Evolutionary conservation across 1,140 invertebrate genomes (phyloP).

Genomic region (Bombus balteatus): DNA sequence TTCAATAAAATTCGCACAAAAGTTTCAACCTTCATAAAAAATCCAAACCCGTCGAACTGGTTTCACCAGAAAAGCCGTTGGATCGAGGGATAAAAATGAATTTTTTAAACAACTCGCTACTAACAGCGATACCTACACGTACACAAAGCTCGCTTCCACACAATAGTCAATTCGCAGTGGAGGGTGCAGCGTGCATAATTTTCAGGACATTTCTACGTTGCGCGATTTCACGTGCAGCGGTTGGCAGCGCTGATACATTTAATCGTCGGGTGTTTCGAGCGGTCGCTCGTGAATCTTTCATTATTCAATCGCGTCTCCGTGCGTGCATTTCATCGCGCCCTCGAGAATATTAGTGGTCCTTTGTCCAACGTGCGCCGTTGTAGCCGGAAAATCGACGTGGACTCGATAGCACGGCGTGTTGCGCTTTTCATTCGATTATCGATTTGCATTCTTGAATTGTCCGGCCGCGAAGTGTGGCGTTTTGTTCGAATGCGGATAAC

Average conservation of each 20-base stretch:
- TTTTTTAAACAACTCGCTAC: not conserved
- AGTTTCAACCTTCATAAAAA: not conserved
- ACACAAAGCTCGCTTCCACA: not conserved
- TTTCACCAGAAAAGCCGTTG: not conserved
- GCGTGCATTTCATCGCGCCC: not conserved
- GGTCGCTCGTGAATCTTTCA: not conserved
- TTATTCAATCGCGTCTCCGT: not conserved
- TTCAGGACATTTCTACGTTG: not conserved
- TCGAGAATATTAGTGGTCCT: conserved; percentile 16
- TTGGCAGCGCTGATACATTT: not conserved
- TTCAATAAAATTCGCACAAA: not conserved
- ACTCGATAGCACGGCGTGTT: conserved; percentile 17
- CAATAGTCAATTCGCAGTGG: not conserved
- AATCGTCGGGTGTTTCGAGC: not conserved
- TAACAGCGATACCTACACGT: not conserved
- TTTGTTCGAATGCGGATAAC: conserved; percentile 63
- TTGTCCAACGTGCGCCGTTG: not conserved
- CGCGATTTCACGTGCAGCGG: not conserved
- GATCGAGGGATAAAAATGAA: not conserved
- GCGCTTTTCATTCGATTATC: conserved; percentile 67
- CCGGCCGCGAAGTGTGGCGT: conserved; percentile 25
- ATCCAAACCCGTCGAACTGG: not conserved
- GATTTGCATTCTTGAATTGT: conserved; percentile 67
- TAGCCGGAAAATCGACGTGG: conserved; percentile 11
- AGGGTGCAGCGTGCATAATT: not conserved